These are phyloP conservation scores for Microchirus variegatus DNA, from an alignment of 2,797 vertebrate species.

Conservation along the genomic window DNA sequence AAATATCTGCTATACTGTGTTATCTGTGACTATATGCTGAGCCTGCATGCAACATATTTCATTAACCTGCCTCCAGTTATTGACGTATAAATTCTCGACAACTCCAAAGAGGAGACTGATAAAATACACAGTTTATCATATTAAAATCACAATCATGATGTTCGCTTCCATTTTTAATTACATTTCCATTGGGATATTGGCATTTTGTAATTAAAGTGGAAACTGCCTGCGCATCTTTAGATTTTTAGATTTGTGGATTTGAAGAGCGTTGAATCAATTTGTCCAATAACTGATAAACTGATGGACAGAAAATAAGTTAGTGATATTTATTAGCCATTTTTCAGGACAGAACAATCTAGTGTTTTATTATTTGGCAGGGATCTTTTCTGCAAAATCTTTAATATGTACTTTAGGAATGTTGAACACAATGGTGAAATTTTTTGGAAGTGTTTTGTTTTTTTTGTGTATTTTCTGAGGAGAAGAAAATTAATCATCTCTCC, in stretches of 20 bases:
- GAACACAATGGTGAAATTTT: too few species aligned
- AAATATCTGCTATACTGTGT: not conserved
- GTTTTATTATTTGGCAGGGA: too few species aligned
- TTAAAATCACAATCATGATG: not conserved
- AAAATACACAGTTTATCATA: constrained; percentile 2
- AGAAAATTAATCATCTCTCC: too few species aligned
- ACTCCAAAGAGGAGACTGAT: constrained; percentile 7
- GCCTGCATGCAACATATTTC: constrained; percentile 4
- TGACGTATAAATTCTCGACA: not conserved
- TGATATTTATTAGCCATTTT: too few species aligned
- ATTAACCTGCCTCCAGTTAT: not conserved
- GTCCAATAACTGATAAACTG: too few species aligned
- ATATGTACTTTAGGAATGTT: too few species aligned
- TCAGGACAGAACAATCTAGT: too few species aligned
- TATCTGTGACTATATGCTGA: not conserved
- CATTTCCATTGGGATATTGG: not conserved
- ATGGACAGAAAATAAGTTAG: too few species aligned
- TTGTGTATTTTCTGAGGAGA: too few species aligned
- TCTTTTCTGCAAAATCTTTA: too few species aligned
- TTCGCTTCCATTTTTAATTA: constrained; percentile 1
- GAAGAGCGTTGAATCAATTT: too few species aligned
- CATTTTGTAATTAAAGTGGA: constrained; percentile 4
- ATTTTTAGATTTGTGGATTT: constrained; percentile 4
- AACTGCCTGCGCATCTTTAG: not conserved
- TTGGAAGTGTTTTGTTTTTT: too few species aligned